These are phyloP conservation scores for Vulpes lagopus DNA, from an alignment of 2,113 vertebrate species.

Conservation along the genomic window DNA sequence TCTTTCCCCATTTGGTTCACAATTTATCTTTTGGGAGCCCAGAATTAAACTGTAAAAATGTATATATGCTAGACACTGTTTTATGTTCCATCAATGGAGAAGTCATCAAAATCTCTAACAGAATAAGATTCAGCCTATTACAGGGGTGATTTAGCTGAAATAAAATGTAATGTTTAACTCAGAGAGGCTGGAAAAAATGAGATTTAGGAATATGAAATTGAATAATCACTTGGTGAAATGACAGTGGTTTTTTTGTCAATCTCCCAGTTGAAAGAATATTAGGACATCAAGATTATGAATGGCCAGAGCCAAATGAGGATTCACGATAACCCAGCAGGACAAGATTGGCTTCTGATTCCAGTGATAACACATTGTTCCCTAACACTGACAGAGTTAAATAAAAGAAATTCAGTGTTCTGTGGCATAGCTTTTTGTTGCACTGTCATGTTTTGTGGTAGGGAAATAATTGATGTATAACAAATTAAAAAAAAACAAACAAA, in stretches of 20 bases:
- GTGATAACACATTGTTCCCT: slow-evolving; percentile 37
- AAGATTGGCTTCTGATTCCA: slow-evolving; percentile 59
- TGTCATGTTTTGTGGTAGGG: neutral
- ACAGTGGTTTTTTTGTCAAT: slow-evolving; percentile 71
- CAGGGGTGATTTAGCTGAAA: slow-evolving; percentile 77
- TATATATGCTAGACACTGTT: slow-evolving; percentile 73
- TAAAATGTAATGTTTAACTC: slow-evolving; percentile 73
- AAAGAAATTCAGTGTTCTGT: slow-evolving; percentile 9
- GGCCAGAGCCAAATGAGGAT: slow-evolving; percentile 69
- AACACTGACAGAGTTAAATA: slow-evolving; percentile 31
- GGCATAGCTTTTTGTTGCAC: neutral
- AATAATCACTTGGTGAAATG: slow-evolving; percentile 78
- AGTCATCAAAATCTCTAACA: slow-evolving; percentile 72
- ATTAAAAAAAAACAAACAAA: neutral
- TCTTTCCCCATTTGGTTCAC: slow-evolving; percentile 74
- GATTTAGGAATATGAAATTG: slow-evolving; percentile 76
- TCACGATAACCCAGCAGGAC: slow-evolving; percentile 59
- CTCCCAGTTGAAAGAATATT: slow-evolving; percentile 77
- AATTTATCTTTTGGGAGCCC: slow-evolving; percentile 69
- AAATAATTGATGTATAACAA: slow-evolving; percentile 10
- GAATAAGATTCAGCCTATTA: slow-evolving; percentile 74
- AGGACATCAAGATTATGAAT: slow-evolving; percentile 77
- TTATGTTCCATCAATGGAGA: slow-evolving; percentile 71
- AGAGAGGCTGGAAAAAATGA: slow-evolving; percentile 78
- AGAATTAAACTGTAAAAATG: slow-evolving; percentile 81